Conservation (phyloP, 2,797 vertebrate genomes). For the Sebastes aleutianus region DNA sequence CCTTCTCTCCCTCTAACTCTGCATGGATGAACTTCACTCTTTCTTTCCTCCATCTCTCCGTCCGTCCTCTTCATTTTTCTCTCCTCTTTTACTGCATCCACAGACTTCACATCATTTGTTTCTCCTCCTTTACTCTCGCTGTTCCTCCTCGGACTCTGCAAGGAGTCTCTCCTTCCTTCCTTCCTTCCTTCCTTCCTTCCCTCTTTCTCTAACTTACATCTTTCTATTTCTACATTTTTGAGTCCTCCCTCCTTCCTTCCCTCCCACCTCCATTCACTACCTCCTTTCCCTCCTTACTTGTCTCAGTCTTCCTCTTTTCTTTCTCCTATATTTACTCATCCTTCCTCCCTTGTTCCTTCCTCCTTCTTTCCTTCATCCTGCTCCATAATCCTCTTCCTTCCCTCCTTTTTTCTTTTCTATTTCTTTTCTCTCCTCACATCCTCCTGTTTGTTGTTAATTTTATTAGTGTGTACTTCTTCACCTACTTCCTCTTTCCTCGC, state of each 20-base stretch:
- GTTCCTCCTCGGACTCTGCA: not conserved
- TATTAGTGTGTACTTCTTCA: too few relatives aligned
- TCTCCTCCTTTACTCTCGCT: not conserved
- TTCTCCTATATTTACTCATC: too few relatives aligned
- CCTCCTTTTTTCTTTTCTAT: too few relatives aligned
- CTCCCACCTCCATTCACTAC: not conserved
- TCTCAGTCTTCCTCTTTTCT: too few relatives aligned
- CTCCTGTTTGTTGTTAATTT: too few relatives aligned
- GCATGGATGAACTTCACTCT: constrained; percentile 18
- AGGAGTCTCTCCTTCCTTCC: not conserved
- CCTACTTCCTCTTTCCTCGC: too few relatives aligned
- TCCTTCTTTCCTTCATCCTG: not conserved
- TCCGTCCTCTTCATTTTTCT: constrained; percentile 2
- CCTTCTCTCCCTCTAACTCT: constrained; percentile 17
- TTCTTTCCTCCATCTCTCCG: not conserved
- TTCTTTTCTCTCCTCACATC: too few relatives aligned
- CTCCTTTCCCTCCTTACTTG: too few relatives aligned
- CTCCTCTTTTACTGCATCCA: not conserved
- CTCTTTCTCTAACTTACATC: too few relatives aligned
- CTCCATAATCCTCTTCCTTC: not conserved
- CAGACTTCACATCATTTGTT: not conserved
- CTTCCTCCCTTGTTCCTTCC: too few relatives aligned
- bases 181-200: too few relatives aligned
- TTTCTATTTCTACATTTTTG: too few relatives aligned
- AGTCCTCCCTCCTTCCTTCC: not conserved